These are phyloP conservation scores for Carollia perspicillata DNA, from an alignment of 2,113 vertebrate genomes.

Conservation along the genomic window DNA sequence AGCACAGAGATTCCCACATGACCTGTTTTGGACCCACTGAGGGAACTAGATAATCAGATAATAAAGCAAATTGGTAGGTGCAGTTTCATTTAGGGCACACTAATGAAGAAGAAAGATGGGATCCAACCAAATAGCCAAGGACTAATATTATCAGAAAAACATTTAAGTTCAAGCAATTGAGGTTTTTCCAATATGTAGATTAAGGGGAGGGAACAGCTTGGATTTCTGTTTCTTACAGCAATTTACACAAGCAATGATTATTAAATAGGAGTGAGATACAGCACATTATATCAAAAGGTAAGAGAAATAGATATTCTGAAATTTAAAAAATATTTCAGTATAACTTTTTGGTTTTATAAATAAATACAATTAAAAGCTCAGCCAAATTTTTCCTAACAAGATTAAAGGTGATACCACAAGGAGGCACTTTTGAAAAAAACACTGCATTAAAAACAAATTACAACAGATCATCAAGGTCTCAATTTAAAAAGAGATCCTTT, in stretches of 20 bases:
- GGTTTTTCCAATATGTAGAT: neutral
- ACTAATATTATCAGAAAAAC: constrained; percentile 4
- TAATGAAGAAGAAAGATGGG: neutral
- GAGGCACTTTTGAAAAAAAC: neutral
- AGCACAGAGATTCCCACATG: neutral
- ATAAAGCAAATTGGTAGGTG: neutral
- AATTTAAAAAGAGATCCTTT: neutral
- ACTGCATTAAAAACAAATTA: constrained; percentile 1
- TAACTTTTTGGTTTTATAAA: neutral
- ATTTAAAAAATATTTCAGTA: neutral
- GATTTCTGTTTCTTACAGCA: neutral
- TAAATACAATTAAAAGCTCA: neutral
- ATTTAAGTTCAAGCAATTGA: neutral
- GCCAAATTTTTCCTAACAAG: neutral
- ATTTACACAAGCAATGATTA: neutral
- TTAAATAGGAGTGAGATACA: neutral
- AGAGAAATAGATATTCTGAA: neutral
- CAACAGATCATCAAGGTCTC: neutral
- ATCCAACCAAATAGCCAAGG: neutral
- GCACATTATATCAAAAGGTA: neutral
- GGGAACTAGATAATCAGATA: neutral
- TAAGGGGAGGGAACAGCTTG: neutral
- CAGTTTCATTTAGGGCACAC: neutral
- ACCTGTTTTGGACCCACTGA: neutral
- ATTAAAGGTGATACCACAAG: neutral